Percentiles rank a stretch among this genome's conserved stretches.
These are phyloP conservation scores for Notiomystis cincta DNA, from an alignment of 2,113 vertebrate genomes.

Conservation along the genomic window DNA sequence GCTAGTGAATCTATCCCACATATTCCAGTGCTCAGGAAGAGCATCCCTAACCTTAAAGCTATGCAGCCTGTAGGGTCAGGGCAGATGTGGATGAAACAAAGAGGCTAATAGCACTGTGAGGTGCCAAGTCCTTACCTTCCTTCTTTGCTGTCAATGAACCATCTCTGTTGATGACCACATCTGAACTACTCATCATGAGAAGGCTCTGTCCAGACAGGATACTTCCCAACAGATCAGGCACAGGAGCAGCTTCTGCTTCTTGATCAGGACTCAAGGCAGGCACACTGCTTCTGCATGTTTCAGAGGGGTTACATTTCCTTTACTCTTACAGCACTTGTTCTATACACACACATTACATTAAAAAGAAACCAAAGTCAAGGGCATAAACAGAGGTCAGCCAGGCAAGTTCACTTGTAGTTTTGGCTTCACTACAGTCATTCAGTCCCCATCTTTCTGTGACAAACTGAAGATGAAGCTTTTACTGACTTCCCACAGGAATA, in stretches of 20 bases:
- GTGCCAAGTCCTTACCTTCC: conserved; percentile 69
- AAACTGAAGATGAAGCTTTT: neutral
- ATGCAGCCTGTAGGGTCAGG: neutral
- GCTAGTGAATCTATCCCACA: neutral
- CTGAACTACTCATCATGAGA: conserved; percentile 89
- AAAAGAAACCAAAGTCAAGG: conserved; percentile 25
- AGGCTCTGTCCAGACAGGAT: conserved; percentile 91
- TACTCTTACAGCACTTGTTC: conserved; percentile 47
- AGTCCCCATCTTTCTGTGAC: neutral
- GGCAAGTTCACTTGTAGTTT: neutral
- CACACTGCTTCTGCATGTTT: conserved; percentile 65
- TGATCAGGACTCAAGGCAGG: conserved; percentile 55
- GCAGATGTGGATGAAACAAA: neutral
- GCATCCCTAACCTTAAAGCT: neutral
- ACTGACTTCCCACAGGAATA: neutral
- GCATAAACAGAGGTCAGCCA: neutral
- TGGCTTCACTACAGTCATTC: neutral
- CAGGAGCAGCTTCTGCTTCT: conserved; percentile 77
- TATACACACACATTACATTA: conserved; percentile 8
- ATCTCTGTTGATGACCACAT: conserved; percentile 90
- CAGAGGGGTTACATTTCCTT: conserved; percentile 43
- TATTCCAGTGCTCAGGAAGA: neutral
- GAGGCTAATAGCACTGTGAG: neutral
- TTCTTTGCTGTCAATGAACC: conserved; percentile 85
- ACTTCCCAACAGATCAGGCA: conserved; percentile 90